Evolutionary conservation across 2,797 vertebrate genomes (phyloP), one percentile per base, ranked within the genome.

Genomic region (Champsocephalus gunnari): DNA sequence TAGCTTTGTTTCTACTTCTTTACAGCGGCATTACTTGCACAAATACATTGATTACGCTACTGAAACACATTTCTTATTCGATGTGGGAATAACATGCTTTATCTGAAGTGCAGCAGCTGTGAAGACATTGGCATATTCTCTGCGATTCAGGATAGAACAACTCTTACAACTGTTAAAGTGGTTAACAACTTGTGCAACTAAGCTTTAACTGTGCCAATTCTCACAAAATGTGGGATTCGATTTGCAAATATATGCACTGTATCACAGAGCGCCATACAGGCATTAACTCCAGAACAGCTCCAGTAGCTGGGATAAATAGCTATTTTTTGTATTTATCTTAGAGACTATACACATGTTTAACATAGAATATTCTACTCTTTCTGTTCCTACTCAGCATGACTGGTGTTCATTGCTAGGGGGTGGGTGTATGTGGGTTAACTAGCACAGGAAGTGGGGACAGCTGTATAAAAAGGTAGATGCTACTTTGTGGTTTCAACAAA

Each of bases 401-500:
- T 81, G 19, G 9, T 71, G 82, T 54, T 79, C 67, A 60, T 24
- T 48, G 62, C 79, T 17, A 60, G 64, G 64, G 64, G 75, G 49
- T 63, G 73, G 77, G 64, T 72, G 81, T 83, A 76, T 91, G 89
- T 83, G 87, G 89, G 80, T 81, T 78, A 87, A 87, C 88, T 87
- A 87, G 87, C 83, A 91, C 85, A 92, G 92, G 93, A 94, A 93
- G 92, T 93, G 90, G 92, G 66, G 77, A 92, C 91, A 93, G 85
- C 88, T 90, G 89, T 88, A 75, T 66, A 79, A 88, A 48, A 89
- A 84, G 77, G 66, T 62, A 88, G 81, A 73, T 87, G 83, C 76
- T 81, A 87, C 69, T 87, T 78, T 90, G 91, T 77, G 92, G 91
- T 81, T 88, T 80, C 28, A 74, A 83, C 71, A 85, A 88, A 90